phyloP scores from a whole-genome alignment of 2,113 vertebrate species.

The Talpa occidentalis region DNA sequence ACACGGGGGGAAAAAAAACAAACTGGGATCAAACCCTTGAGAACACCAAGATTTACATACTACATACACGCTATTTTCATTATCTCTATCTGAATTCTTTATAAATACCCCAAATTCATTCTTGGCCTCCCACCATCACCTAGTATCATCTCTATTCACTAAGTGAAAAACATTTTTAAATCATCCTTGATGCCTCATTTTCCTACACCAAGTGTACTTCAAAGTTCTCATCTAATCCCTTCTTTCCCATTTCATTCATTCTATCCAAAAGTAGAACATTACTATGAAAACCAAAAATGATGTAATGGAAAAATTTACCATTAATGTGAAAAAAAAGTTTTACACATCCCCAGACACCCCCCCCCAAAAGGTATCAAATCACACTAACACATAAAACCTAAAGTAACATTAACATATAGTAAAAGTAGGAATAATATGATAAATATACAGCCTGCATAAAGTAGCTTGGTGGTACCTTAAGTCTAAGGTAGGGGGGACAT shows the following conservation, averaged over 20 bases:
- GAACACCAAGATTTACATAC: not conserved
- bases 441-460: no score
- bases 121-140: not conserved
- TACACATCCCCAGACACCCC: not conserved
- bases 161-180: constrained; percentile 5
- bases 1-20: not conserved
- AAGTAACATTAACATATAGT: not conserved
- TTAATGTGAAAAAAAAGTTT: not conserved
- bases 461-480: not conserved
- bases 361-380: no score
- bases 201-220: constrained; percentile 1
- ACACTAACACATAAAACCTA: not conserved
- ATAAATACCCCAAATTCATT: not conserved
- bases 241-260: not conserved
- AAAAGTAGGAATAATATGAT: not conserved
- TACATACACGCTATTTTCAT: not conserved
- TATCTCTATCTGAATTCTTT: not conserved
- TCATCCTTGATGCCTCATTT: constrained; percentile 27
- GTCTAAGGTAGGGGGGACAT: no score
- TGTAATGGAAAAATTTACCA: not conserved
- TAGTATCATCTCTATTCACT: not conserved
- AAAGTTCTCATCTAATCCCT: constrained; percentile 24
- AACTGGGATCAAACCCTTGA: not conserved
- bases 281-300: not conserved
- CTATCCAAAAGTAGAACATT: no score